Conservation (phyloP, 2,888 invertebrate genomes). For the Phania funesta region DNA sequence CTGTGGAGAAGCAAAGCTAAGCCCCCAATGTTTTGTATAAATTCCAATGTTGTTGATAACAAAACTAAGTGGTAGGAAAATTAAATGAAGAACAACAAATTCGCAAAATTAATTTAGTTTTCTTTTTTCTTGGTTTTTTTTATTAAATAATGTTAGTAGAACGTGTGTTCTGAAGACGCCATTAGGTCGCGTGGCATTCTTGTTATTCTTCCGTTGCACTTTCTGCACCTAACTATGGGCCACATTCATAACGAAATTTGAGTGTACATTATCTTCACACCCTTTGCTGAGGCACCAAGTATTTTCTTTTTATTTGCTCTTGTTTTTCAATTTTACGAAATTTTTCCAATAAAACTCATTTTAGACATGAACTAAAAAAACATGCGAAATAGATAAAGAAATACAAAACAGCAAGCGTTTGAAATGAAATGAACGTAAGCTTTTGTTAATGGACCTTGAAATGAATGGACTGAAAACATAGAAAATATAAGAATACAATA, state of each 20-base stretch:
- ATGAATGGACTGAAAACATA: slow-evolving; percentile 65
- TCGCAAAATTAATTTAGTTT: slow-evolving; percentile 37
- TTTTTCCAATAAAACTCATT: slow-evolving; percentile 51
- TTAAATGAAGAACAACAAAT: slow-evolving; percentile 4
- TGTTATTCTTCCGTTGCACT: not conserved
- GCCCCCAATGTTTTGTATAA: slow-evolving; percentile 4
- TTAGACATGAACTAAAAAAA: slow-evolving; percentile 29
- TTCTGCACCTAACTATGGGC: slow-evolving; percentile 11
- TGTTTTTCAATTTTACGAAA: not conserved
- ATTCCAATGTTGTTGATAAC: slow-evolving; percentile 31
- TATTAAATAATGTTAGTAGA: slow-evolving; percentile 66
- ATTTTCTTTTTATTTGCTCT: slow-evolving; percentile 7
- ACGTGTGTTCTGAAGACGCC: slow-evolving; percentile 64
- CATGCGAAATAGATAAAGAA: slow-evolving; percentile 37
- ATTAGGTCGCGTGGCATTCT: slow-evolving; percentile 62
- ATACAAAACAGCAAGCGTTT: not conserved
- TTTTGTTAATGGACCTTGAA: slow-evolving; percentile 67
- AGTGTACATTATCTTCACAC: not conserved
- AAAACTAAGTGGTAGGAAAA: slow-evolving; percentile 12
- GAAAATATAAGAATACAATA: slow-evolving; percentile 61
- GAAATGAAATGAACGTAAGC: slow-evolving; percentile 44
- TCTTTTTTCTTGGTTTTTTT: slow-evolving; percentile 61
- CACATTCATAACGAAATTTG: slow-evolving; percentile 28
- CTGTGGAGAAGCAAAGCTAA: not conserved
- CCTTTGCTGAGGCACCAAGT: not conserved